These are phyloP conservation scores for Netelia inedita DNA, from an alignment of 2,888 invertebrate genomes.

Conservation along the genomic window DNA sequence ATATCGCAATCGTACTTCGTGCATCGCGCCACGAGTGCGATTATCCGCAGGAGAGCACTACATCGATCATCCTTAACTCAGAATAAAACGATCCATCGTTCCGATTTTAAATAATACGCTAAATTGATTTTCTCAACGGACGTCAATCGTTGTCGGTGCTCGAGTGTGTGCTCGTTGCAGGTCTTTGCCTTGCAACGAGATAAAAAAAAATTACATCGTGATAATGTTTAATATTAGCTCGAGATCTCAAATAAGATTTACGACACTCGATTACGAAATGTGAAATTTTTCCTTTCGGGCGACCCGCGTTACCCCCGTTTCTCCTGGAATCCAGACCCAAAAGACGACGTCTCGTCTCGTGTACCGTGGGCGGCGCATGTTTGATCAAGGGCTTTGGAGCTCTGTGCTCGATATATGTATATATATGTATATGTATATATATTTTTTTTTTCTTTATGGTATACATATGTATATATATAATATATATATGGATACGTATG, in stretches of 20 bases:
- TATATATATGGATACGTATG: neutral
- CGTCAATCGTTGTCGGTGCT: neutral
- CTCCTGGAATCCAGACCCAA: neutral
- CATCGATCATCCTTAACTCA: neutral
- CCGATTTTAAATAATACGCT: neutral
- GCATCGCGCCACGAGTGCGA: neutral
- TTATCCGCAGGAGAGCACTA: conserved; percentile 17
- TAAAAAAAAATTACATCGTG: neutral
- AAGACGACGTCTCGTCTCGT: neutral
- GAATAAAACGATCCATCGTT: neutral
- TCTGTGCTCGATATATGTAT: neutral
- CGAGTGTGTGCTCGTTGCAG: neutral
- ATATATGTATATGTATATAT: neutral
- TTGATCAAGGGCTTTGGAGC: neutral
- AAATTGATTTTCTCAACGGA: conserved; percentile 4
- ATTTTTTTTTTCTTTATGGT: neutral
- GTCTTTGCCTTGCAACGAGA: neutral
- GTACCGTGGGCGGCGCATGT: neutral
- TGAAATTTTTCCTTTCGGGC: neutral
- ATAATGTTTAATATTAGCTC: neutral
- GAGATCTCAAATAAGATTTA: neutral
- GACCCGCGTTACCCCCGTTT: neutral
- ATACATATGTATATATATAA: neutral
- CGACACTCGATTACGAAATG: neutral
- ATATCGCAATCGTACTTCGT: neutral